Evolutionary conservation across 2,797 vertebrate species (phyloP).

Genomic region (Sardinella longiceps): DNA sequence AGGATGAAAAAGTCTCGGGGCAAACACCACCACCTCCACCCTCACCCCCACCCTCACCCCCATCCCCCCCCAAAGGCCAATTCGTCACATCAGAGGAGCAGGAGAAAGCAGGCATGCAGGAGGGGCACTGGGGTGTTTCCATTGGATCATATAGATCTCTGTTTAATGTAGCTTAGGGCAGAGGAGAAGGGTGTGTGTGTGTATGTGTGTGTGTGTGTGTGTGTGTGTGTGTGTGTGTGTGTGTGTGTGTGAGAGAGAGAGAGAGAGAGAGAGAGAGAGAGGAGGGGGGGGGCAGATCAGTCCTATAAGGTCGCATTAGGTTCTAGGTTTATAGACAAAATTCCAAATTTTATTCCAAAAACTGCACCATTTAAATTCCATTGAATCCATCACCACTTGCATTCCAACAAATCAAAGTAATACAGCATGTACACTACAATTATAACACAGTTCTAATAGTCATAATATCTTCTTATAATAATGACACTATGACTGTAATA

Average conservation of each 20-base stretch:
- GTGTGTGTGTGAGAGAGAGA: too few relatives aligned
- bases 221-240: too few relatives aligned
- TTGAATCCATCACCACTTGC: not conserved
- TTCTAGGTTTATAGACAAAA: not conserved
- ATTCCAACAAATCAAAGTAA: not conserved
- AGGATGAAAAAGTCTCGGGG: conserved; percentile 17
- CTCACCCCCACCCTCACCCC: too few relatives aligned
- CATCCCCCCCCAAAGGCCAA: not conserved
- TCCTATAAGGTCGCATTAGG: not conserved
- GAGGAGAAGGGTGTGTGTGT: too few relatives aligned
- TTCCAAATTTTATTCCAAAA: not conserved
- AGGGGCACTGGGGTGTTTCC: not conserved
- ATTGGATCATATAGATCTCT: not conserved
- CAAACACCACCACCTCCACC: conserved; percentile 8
- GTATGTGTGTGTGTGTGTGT: too few relatives aligned
- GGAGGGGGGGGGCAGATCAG: not conserved
- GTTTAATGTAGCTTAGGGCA: too few relatives aligned
- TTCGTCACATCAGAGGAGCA: not conserved
- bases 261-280: too few relatives aligned
- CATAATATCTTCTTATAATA: too few relatives aligned
- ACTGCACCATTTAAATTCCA: not conserved
- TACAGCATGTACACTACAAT: too few relatives aligned
- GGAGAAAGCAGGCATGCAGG: not conserved
- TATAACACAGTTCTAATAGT: too few relatives aligned
- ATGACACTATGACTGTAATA: too few relatives aligned